phyloP scores from a whole-genome alignment of 2,888 invertebrate genomes.

The Frankliniella fusca region DNA sequence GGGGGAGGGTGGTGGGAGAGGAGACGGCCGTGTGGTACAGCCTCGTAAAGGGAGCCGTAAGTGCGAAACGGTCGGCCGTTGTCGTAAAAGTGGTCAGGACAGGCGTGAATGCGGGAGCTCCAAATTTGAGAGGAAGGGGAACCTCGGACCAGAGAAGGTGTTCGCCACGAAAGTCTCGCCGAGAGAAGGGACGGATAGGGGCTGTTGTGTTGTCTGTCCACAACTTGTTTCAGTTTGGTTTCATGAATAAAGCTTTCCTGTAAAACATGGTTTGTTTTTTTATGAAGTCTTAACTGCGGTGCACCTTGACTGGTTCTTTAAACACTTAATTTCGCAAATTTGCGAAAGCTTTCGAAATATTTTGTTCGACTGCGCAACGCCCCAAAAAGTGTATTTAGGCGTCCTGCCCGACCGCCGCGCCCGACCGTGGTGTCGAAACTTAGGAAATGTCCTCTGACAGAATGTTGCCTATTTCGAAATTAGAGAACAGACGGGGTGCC shows the following conservation, averaged over 20 bases:
- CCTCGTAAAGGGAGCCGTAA: background rate
- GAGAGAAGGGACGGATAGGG: background rate
- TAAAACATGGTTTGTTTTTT: background rate
- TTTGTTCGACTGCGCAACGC: background rate
- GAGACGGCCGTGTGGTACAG: background rate
- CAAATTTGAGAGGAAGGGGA: background rate
- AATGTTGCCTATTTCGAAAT: no score
- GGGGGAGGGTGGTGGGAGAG: background rate
- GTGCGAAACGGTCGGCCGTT: background rate
- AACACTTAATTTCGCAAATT: no score
- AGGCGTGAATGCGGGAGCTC: background rate
- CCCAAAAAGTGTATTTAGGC: background rate
- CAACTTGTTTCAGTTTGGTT: no score
- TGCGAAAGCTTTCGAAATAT: no score
- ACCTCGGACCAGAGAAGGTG: background rate
- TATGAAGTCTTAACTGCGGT: background rate
- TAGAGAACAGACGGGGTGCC: no score
- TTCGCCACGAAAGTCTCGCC: background rate
- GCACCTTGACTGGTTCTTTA: no score
- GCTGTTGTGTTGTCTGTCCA: background rate
- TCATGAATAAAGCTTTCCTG: no score
- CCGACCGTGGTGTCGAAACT: no score
- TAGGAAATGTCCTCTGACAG: no score
- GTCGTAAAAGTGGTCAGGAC: conserved; percentile 1
- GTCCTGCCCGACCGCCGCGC: background rate